Base-by-base conservation (phyloP, 2,113 vertebrate species). In the Crotophaga sulcirostris region DNA sequence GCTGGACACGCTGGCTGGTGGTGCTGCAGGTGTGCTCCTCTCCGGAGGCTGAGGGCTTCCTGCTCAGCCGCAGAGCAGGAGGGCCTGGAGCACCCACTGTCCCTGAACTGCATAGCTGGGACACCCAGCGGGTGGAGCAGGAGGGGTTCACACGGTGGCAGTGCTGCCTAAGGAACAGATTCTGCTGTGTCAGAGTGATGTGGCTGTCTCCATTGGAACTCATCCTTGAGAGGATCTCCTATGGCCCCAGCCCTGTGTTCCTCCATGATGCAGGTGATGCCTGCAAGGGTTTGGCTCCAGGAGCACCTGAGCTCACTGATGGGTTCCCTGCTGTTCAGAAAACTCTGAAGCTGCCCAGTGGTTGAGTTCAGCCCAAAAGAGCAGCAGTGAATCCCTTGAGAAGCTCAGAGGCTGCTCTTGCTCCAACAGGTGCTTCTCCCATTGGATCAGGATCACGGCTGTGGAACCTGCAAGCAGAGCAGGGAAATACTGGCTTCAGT, bases 11-110 rank as follows among this genome's bases (percentile, higher is more conserved):
- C 16, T 18, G 40, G 40, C 40, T 42, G 10, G 40, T 42, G 40
- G 13, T 10, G 23, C 58, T 31, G 49, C 6, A 34, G 54, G 16
- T 19, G 1, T 2, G 3, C 12, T 28, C 45, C 45, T 19, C 45
- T 45, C 45, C 18, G 21, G 31, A 13, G 28, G 33, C 54, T 7
- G 3, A 0, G 9, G 2, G 1, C 40, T 25, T 38, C 13, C 26
- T 5, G 0, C 4, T 2, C 8, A 3, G 15, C 6, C 2, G 13
- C 1, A 5, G 2, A 1, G 5, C 34, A 3, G 1, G 13, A 18
- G 5, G 5, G 2, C 11, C 8, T 15, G 1, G 14, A 11, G 42
- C 3, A 0, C 1, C 2, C 45, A 3, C 2, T 1, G 15, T 18
- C 45, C 7, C 28, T 1, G 2, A 29, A 17, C 6, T 8, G 10